Conservation (phyloP, 2,888 invertebrate species). For the Antheraea assamensis region DNA sequence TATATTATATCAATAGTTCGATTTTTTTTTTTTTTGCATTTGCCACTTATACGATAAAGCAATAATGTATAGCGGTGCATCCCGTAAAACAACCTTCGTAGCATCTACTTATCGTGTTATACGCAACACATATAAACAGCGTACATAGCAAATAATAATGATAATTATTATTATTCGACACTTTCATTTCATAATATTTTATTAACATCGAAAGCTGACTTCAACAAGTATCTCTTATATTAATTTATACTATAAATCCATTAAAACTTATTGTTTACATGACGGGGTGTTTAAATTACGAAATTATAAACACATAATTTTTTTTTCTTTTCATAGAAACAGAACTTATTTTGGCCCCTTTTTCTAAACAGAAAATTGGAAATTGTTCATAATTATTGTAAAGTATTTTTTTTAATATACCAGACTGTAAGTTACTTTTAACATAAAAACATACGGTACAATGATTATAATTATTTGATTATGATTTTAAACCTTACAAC, state of each 20-base stretch:
- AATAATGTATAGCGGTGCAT: conserved; percentile 20
- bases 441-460: not conserved
- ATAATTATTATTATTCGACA: not conserved
- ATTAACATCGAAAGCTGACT: conserved; percentile 43
- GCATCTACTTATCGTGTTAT: not conserved
- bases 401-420: not conserved
- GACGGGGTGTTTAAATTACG: conserved; percentile 9
- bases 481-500: not conserved
- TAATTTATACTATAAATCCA: conserved; percentile 17
- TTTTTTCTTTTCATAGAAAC: not conserved
- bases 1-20: not conserved
- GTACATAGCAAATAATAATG: conserved; percentile 7
- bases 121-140: not conserved
- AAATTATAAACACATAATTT: not conserved
- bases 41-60: conserved; percentile 21
- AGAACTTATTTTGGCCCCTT: conserved; percentile 37
- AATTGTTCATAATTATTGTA: not conserved
- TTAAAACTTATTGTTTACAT: conserved; percentile 11
- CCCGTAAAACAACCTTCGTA: conserved; percentile 5
- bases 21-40: conserved; percentile 9
- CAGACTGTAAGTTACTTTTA: not conserved
- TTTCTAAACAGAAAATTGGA: conserved; percentile 22
- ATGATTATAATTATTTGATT: not conserved
- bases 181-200: conserved; percentile 26
- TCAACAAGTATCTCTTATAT: conserved; percentile 34